Percentiles rank a stretch among this genome's conserved stretches.
Conservation (phyloP, 2,113 vertebrate genomes). For the Anolis carolinensis region DNA sequence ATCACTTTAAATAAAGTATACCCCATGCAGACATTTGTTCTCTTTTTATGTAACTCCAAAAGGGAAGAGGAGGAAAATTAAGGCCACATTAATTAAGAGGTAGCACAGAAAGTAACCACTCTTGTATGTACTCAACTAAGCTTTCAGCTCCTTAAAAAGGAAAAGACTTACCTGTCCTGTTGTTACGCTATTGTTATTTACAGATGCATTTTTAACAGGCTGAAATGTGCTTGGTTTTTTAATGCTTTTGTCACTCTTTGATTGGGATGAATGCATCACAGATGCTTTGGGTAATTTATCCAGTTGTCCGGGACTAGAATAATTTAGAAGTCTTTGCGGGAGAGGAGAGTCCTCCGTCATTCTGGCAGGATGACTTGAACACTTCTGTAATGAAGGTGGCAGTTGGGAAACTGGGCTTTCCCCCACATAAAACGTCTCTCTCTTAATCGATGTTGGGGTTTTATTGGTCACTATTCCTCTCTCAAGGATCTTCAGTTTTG, state of each 20-base stretch:
- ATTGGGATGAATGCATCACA: conserved; percentile 19
- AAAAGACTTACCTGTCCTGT: conserved; percentile 70
- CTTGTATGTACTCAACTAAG: background rate
- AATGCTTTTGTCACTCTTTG: conserved; percentile 30
- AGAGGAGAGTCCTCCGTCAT: background rate
- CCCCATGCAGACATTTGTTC: background rate
- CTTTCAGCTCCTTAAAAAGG: background rate
- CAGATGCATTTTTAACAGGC: conserved; percentile 36
- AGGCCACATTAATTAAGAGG: conserved; percentile 6
- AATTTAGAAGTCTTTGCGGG: background rate
- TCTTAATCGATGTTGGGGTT: conserved; percentile 79
- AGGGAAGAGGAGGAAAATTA: background rate
- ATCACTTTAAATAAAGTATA: background rate
- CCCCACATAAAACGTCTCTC: conserved; percentile 85
- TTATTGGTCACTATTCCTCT: conserved; percentile 45
- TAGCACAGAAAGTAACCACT: background rate
- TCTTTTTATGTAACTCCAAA: background rate
- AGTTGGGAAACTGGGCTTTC: conserved; percentile 79
- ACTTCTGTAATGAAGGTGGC: conserved; percentile 69
- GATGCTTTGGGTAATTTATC: conserved; percentile 39
- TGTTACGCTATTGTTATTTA: conserved; percentile 56
- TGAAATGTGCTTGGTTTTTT: conserved; percentile 44
- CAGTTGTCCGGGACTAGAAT: conserved; percentile 68
- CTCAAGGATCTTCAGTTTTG: conserved; percentile 79
- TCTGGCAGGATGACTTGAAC: conserved; percentile 16